Percentiles rank a stretch among this genome's conserved stretches.
Conservation (phyloP, 2,113 vertebrate genomes). For the Odontophorus gujanensis region DNA sequence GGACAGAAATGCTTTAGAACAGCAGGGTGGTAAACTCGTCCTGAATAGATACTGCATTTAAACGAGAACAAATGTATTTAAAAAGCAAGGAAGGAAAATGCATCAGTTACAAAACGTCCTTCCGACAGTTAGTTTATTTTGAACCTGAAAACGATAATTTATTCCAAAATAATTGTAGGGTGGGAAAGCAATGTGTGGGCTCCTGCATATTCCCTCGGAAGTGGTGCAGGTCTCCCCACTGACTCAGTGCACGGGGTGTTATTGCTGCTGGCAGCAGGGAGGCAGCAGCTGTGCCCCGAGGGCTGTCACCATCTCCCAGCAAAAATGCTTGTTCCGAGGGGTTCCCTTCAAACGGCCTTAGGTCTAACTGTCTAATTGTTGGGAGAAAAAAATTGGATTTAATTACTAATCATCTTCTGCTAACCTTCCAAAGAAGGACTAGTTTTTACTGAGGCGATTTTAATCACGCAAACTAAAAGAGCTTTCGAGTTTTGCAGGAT, state of each 20-base stretch:
- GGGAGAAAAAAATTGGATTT: not conserved
- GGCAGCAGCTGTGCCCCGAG: not conserved
- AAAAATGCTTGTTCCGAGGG: not conserved
- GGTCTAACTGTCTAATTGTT: not conserved
- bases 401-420: not conserved
- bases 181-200: not conserved
- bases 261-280: not conserved
- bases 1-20: not conserved
- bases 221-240: not conserved
- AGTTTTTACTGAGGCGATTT: not conserved
- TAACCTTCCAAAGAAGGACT: not conserved
- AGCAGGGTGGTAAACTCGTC: not conserved
- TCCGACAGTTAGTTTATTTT: not conserved
- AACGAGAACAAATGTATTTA: not conserved
- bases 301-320: not conserved
- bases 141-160: not conserved
- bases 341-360: not conserved
- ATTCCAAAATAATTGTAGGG: not conserved
- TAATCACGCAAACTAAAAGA: not conserved
- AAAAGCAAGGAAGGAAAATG: not conserved
- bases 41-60: not conserved
- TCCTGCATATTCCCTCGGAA: not conserved
- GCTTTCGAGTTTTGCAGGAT: fast-evolving
- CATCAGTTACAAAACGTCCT: not conserved
- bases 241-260: not conserved